Conservation (phyloP, 1,140 invertebrate species). For the Temnothorax nylanderi region DNA sequence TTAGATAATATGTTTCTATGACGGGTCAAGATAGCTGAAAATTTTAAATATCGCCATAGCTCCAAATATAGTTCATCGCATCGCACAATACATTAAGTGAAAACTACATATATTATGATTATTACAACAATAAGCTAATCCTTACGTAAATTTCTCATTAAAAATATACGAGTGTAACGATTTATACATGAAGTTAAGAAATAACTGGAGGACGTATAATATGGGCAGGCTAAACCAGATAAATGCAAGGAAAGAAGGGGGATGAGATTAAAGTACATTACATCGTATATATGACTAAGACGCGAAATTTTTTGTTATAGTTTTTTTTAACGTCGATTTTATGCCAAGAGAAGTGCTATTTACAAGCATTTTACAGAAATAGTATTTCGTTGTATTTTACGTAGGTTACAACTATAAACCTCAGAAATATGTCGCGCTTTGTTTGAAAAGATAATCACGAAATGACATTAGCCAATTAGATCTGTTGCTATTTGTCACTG, state of each 20-base stretch:
- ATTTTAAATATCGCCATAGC: slow-evolving; percentile 35
- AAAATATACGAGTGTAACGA: neutral
- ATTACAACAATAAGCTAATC: slow-evolving; percentile 5
- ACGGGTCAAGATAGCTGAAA: slow-evolving; percentile 4
- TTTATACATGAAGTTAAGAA: slow-evolving; percentile 4
- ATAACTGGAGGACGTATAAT: slow-evolving; percentile 18
- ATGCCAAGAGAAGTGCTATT: neutral
- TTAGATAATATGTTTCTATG: slow-evolving; percentile 60
- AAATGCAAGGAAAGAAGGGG: neutral
- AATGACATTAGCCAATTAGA: neutral
- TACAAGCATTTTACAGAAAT: slow-evolving; percentile 13
- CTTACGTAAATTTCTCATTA: slow-evolving; percentile 3
- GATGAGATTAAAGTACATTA: neutral
- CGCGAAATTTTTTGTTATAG: neutral
- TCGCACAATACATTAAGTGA: slow-evolving; percentile 2
- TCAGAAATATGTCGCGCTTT: neutral
- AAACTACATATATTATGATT: neutral
- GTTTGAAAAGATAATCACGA: neutral
- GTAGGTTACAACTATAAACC: neutral
- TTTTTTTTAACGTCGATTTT: slow-evolving; percentile 11
- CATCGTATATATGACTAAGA: neutral
- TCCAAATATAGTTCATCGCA: neutral
- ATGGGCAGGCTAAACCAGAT: neutral
- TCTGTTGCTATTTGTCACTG: neutral
- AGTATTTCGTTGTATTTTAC: neutral